Conservation (phyloP, 2,797 vertebrate species). For the Chelon labrosus region DNA sequence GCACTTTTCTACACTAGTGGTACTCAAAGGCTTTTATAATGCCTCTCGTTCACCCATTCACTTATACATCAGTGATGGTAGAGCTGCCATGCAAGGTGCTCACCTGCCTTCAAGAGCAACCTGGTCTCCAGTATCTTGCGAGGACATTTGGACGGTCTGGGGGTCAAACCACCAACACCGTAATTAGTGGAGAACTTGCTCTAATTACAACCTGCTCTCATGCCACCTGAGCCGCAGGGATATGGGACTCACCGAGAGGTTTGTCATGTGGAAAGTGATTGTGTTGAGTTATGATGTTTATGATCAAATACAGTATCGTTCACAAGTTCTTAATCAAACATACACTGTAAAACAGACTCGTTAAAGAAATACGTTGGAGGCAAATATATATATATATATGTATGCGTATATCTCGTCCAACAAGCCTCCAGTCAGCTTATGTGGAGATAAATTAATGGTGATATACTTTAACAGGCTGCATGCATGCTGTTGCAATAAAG, state of each 20-base stretch:
- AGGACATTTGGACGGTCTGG: too few relatives aligned
- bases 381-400: conserved; percentile 1
- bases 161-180: too few relatives aligned
- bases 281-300: conserved; percentile 28
- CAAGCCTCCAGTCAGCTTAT: conserved; percentile 16
- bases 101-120: too few relatives aligned
- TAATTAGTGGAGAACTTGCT: too few relatives aligned
- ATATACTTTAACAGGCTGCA: conserved; percentile 8
- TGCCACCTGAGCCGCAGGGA: neutral
- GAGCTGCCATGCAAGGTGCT: too few relatives aligned
- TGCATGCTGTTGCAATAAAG: neutral
- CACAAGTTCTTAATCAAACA: conserved; percentile 16
- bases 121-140: too few relatives aligned
- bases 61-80: too few relatives aligned
- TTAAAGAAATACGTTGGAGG: conserved; percentile 21
- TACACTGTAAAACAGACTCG: neutral
- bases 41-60: too few relatives aligned
- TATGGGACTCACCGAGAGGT: conserved; percentile 5
- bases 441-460: conserved; percentile 11
- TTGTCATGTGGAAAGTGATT: conserved; percentile 9
- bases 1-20: too few relatives aligned
- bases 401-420: conserved; percentile 12
- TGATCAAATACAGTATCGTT: conserved; percentile 8
- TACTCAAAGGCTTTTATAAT: too few relatives aligned
- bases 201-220: too few relatives aligned